Percentiles rank a stretch among this genome's conserved stretches.
phyloP scores from a whole-genome alignment of 2,797 vertebrate species.

The Spizella passerina region DNA sequence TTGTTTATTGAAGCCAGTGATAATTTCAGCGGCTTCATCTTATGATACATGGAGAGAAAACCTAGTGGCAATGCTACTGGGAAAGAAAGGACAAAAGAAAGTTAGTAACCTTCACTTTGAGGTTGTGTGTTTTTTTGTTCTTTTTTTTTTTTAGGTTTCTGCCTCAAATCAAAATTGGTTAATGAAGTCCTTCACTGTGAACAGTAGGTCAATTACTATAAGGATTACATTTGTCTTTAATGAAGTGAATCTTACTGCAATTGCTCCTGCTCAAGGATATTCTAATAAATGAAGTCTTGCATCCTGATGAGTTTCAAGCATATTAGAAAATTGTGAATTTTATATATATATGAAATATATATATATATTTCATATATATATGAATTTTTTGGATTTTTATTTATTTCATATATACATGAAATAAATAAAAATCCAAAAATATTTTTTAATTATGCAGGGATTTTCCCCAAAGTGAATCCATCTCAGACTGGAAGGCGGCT shows the following conservation, averaged over 20 bases:
- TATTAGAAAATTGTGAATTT: constrained; percentile 1
- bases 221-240: background rate
- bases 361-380: too few relatives aligned
- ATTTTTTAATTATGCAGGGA: background rate
- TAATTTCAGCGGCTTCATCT: background rate
- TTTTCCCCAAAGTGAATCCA: background rate
- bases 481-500: background rate
- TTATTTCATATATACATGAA: too few relatives aligned
- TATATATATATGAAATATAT: too few relatives aligned
- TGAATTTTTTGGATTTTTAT: too few relatives aligned
- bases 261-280: background rate
- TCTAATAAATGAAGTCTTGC: background rate
- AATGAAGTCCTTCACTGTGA: background rate
- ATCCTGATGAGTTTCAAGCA: background rate
- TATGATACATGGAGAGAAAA: background rate
- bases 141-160: background rate
- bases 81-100: background rate
- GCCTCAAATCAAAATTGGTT: background rate
- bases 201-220: background rate
- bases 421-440: constrained; percentile 10
- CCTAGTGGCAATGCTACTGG: background rate
- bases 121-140: background rate
- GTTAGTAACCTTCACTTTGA: background rate
- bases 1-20: background rate
- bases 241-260: background rate